A percentile compares a stretch with the other conserved stretches of the same genome.
Evolutionary conservation across 2,797 vertebrate genomes (phyloP).

Genomic region (Gymnoscopelus braueri): DNA sequence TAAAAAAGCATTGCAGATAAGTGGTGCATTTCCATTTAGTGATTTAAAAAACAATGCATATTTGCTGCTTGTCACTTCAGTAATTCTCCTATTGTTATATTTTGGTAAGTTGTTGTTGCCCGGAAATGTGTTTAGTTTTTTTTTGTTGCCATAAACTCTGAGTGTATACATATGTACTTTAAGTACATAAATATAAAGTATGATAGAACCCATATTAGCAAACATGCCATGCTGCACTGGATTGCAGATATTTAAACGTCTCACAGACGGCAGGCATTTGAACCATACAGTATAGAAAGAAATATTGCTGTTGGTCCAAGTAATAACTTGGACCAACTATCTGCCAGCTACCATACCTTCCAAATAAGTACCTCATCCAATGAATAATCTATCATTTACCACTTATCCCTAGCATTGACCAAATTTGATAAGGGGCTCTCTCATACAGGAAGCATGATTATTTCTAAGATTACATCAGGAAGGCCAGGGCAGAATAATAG

Average conservation of each 20-base stretch:
- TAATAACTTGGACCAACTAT: background rate
- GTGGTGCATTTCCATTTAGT: too few species aligned
- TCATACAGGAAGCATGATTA: constrained; percentile 5
- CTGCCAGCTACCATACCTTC: constrained; percentile 2
- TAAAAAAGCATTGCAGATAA: too few species aligned
- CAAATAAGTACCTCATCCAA: constrained; percentile 25
- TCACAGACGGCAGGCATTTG: background rate
- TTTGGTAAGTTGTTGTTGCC: too few species aligned
- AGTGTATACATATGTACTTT: too few species aligned
- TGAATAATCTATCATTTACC: constrained; percentile 21
- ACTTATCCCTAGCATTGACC: constrained; percentile 16
- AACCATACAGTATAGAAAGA: background rate
- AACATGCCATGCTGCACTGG: background rate
- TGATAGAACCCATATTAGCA: background rate
- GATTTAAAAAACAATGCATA: too few species aligned
- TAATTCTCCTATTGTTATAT: background rate
- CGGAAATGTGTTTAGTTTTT: too few species aligned
- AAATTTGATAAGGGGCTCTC: constrained; percentile 25
- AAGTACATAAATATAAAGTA: too few species aligned
- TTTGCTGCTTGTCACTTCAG: background rate
- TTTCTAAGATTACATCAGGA: constrained; percentile 35
- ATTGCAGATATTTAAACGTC: background rate
- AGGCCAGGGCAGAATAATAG: constrained; percentile 44
- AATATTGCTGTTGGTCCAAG: background rate
- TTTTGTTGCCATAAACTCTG: too few species aligned